phyloP scores from a whole-genome alignment of 2,888 invertebrate species.

The Matsumyia berberina region DNA sequence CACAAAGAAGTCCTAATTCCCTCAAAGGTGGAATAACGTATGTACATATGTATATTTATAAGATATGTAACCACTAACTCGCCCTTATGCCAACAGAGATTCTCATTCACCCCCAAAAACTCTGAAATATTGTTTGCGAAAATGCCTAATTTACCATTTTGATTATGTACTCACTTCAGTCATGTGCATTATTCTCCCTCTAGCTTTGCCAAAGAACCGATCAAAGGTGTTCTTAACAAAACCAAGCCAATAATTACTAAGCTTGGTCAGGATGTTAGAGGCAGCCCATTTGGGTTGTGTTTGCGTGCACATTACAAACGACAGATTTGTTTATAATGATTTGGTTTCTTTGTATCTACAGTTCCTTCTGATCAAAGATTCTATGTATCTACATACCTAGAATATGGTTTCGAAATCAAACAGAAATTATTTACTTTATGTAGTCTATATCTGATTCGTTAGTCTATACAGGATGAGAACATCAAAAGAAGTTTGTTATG shows the following conservation, averaged over 20 bases:
- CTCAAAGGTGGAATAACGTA: too few relatives aligned
- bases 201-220: too few relatives aligned
- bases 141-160: too few relatives aligned
- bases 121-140: too few relatives aligned
- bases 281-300: too few relatives aligned
- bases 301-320: not conserved
- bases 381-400: not conserved
- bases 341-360: conserved; percentile 20
- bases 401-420: conserved; percentile 3
- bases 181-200: too few relatives aligned
- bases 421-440: conserved; percentile 13
- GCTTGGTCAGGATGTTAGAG: not conserved
- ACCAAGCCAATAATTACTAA: not conserved
- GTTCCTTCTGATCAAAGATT: not conserved
- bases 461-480: not conserved
- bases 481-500: not conserved
- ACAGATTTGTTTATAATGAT: conserved; percentile 11
- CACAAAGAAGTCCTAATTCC: too few relatives aligned
- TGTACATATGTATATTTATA: too few relatives aligned
- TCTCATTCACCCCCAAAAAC: too few relatives aligned
- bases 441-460: not conserved
- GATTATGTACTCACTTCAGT: too few relatives aligned
- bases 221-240: not conserved
- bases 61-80: too few relatives aligned
- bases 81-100: too few relatives aligned